phyloP scores from a whole-genome alignment of 2,797 vertebrate genomes.

The Streptopelia turtur region DNA sequence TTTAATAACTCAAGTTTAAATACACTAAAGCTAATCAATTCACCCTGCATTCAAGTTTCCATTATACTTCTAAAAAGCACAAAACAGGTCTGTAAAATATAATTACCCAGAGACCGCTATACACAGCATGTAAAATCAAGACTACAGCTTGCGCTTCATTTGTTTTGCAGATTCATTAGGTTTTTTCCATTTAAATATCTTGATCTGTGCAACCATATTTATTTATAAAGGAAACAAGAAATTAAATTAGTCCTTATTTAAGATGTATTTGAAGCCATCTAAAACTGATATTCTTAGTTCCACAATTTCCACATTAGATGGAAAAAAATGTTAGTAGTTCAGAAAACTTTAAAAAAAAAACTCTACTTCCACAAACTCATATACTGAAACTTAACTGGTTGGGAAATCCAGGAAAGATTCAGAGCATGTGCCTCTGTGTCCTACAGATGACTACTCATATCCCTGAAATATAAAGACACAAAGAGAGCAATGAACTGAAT shows the following conservation, averaged over 20 bases:
- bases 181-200: slow-evolving; percentile 59
- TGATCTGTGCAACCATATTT: slow-evolving; percentile 57
- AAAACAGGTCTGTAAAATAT: slow-evolving; percentile 68
- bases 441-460: background rate
- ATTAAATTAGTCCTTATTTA: slow-evolving; percentile 69
- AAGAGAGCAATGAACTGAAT: background rate
- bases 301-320: slow-evolving; percentile 46
- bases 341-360: background rate
- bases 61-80: slow-evolving; percentile 63
- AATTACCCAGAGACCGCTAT: slow-evolving; percentile 59
- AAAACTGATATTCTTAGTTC: slow-evolving; percentile 51
- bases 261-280: slow-evolving; percentile 43
- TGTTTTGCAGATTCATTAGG: slow-evolving; percentile 64
- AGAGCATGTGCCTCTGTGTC: background rate
- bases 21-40: slow-evolving; percentile 71
- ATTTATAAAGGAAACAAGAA: slow-evolving; percentile 61
- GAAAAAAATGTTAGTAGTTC: background rate
- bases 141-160: slow-evolving; percentile 60
- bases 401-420: background rate
- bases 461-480: background rate
- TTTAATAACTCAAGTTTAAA: slow-evolving; percentile 71
- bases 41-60: slow-evolving; percentile 71
- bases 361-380: background rate
- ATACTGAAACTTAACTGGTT: background rate
- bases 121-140: slow-evolving; percentile 63